These are phyloP conservation scores for Ceratina calcarata DNA, from an alignment of 1,140 invertebrate species.

Conservation along the genomic window DNA sequence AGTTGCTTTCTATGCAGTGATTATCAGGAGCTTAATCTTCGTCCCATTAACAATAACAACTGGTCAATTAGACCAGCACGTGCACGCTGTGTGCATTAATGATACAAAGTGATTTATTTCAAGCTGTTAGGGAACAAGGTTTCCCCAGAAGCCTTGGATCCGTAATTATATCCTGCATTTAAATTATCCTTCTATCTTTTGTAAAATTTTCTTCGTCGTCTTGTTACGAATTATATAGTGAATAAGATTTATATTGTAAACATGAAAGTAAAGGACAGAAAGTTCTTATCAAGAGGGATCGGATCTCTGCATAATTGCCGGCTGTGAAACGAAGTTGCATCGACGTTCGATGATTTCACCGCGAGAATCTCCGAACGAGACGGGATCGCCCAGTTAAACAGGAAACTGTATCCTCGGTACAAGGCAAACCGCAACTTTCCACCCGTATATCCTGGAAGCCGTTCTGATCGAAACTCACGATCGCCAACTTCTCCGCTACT, in stretches of 20 bases:
- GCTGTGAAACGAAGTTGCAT: not conserved
- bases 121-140: no score
- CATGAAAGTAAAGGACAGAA: no score
- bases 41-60: not conserved
- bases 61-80: no score
- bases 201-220: no score
- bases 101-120: no score
- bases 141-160: no score
- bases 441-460: constrained; percentile 28
- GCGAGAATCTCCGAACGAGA: not conserved
- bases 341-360: not conserved
- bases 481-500: constrained; percentile 44
- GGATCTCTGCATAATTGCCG: not conserved
- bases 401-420: constrained; percentile 46
- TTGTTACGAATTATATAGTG: no score
- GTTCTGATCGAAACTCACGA: constrained; percentile 46
- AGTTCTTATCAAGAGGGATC: not conserved
- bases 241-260: no score
- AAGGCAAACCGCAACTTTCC: constrained; percentile 51
- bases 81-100: no score
- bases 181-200: no score
- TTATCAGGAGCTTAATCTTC: not conserved
- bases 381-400: constrained; percentile 39
- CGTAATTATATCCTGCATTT: no score
- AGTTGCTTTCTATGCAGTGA: not conserved